Conservation (phyloP, 2,113 vertebrate species). For the Cyanoderma ruficeps region DNA sequence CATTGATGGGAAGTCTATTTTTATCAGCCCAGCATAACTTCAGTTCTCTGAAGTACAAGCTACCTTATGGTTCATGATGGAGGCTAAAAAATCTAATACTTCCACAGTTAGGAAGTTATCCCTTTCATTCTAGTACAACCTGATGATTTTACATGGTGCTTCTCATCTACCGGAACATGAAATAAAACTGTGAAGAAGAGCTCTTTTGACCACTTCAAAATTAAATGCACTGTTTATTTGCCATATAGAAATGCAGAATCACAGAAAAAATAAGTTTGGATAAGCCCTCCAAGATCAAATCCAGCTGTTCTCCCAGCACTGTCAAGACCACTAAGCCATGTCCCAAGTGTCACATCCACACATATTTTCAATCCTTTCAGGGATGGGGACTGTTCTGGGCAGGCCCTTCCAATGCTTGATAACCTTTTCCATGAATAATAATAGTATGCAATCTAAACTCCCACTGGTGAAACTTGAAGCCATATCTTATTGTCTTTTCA, state of each 20-base stretch:
- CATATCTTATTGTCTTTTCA: background rate
- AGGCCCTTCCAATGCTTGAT: background rate
- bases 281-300: background rate
- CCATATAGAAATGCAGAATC: background rate
- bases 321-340: background rate
- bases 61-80: background rate
- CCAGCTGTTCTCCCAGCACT: rapidly evolving
- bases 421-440: rapidly evolving
- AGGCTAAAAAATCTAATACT: background rate
- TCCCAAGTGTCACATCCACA: background rate
- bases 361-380: background rate
- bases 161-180: background rate
- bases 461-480: background rate
- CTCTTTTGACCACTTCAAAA: background rate
- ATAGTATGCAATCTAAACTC: background rate
- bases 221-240: background rate
- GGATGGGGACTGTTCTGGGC: too few relatives aligned
- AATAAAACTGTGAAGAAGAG: background rate
- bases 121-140: background rate
- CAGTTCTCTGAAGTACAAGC: background rate
- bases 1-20: background rate
- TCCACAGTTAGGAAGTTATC: background rate
- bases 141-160: background rate
- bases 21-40: background rate
- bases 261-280: background rate